Evolutionary conservation across 2,888 invertebrate genomes (phyloP).

Genomic region (Odontothrips loti): DNA sequence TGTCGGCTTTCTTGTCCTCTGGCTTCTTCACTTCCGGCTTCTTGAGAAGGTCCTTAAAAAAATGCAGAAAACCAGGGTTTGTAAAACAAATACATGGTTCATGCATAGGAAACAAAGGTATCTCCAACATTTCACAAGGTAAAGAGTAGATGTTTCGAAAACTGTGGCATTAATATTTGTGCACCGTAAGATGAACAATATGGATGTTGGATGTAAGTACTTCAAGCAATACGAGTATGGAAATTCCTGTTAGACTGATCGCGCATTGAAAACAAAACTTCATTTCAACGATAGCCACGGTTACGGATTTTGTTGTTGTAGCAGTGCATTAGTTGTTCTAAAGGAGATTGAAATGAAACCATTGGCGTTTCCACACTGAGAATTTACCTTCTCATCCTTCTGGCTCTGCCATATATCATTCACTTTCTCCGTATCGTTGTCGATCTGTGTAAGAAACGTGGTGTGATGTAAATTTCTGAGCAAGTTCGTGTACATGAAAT

Average conservation of each 20-base stretch:
- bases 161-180: too few species aligned
- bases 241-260: too few species aligned
- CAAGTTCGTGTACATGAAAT: background rate
- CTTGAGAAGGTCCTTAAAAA: conserved; percentile 24
- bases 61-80: background rate
- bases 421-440: background rate
- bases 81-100: background rate
- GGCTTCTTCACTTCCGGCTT: conserved; percentile 37
- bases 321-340: too few species aligned
- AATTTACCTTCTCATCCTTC: background rate
- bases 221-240: too few species aligned
- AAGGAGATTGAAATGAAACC: background rate
- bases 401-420: background rate
- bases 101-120: background rate
- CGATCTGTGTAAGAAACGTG: background rate
- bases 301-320: too few species aligned
- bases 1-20: conserved; percentile 30
- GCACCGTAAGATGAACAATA: too few species aligned
- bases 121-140: too few species aligned
- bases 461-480: background rate
- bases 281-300: too few species aligned
- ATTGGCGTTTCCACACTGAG: background rate
- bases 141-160: too few species aligned
- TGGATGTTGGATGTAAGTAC: too few species aligned
- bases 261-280: too few species aligned